A percentile compares a stretch with the other conserved stretches of the same genome.
Conservation (phyloP, 2,797 vertebrate species). For the Myotis daubentonii region DNA sequence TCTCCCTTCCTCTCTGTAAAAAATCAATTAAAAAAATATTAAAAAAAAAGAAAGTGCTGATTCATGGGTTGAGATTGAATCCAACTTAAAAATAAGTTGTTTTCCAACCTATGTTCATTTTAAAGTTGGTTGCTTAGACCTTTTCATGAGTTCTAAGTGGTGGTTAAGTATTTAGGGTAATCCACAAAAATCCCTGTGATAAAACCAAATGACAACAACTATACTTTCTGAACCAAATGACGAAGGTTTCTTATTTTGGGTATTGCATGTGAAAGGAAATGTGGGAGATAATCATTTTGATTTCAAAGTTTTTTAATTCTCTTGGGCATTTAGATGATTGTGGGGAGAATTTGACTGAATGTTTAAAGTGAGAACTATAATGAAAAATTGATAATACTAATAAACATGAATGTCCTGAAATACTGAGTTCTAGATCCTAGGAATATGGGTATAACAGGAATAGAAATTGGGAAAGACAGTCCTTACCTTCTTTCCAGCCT, state of each 20-base stretch:
- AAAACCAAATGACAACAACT: background rate
- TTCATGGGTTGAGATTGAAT: background rate
- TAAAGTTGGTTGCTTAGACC: background rate
- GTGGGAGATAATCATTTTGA: background rate
- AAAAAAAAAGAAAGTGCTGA: background rate
- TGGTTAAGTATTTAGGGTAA: background rate
- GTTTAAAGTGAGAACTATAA: background rate
- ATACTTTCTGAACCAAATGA: background rate
- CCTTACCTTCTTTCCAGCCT: background rate
- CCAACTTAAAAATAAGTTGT: constrained; percentile 34
- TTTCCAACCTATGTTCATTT: constrained; percentile 3
- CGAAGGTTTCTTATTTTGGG: background rate
- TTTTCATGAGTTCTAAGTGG: background rate
- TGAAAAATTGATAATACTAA: background rate
- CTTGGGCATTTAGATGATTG: background rate
- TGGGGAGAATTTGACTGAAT: background rate
- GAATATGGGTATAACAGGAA: too few species aligned
- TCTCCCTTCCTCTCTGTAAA: too few species aligned
- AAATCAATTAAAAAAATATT: too few species aligned
- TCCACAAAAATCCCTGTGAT: background rate
- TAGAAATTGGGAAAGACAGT: background rate
- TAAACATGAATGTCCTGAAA: background rate
- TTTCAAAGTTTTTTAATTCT: background rate
- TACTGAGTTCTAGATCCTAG: background rate
- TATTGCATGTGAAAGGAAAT: background rate